A percentile compares a stretch with the other conserved stretches of the same genome.
Conservation (phyloP, 2,797 vertebrate species). For the Sternarchorhynchus goeldii region DNA sequence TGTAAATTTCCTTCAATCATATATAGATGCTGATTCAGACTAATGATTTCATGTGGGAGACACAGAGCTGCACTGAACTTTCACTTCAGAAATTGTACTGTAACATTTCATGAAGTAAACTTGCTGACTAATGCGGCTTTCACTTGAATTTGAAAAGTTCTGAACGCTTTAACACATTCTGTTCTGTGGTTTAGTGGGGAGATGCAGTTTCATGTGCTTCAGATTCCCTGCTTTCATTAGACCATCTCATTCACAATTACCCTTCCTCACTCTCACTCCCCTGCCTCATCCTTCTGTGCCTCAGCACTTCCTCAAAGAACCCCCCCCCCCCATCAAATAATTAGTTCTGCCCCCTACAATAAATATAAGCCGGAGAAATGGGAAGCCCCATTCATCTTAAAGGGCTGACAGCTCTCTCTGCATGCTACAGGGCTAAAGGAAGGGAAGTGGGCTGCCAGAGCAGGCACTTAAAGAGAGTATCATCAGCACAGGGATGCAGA, state of each 20-base stretch:
- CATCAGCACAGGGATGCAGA: background rate
- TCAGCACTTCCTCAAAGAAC: constrained; percentile 53
- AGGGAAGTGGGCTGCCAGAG: background rate
- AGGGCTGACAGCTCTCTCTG: constrained; percentile 53
- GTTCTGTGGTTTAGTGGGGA: constrained; percentile 32
- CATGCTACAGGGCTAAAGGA: constrained; percentile 22
- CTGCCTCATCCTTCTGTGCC: constrained; percentile 44
- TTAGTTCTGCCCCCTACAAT: constrained; percentile 54
- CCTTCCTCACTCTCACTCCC: constrained; percentile 1
- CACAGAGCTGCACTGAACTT: constrained; percentile 21
- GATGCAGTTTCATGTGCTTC: constrained; percentile 41
- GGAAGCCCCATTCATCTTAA: constrained; percentile 60
- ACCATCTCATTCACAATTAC: constrained; percentile 41
- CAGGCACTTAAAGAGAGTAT: constrained; percentile 5
- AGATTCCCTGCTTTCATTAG: constrained; percentile 49
- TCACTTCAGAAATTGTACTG: constrained; percentile 2
- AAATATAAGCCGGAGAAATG: constrained; percentile 56
- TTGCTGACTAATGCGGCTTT: constrained; percentile 39
- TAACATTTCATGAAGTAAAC: no score
- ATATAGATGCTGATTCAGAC: constrained; percentile 29
- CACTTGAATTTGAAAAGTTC: constrained; percentile 40
- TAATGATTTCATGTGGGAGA: constrained; percentile 27
- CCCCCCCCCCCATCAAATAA: constrained; percentile 56
- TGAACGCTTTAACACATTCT: constrained; percentile 21
- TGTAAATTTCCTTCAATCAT: constrained; percentile 19